Evolutionary conservation across 2,888 invertebrate species (phyloP).

Genomic region (Dermolepida albohirtum): DNA sequence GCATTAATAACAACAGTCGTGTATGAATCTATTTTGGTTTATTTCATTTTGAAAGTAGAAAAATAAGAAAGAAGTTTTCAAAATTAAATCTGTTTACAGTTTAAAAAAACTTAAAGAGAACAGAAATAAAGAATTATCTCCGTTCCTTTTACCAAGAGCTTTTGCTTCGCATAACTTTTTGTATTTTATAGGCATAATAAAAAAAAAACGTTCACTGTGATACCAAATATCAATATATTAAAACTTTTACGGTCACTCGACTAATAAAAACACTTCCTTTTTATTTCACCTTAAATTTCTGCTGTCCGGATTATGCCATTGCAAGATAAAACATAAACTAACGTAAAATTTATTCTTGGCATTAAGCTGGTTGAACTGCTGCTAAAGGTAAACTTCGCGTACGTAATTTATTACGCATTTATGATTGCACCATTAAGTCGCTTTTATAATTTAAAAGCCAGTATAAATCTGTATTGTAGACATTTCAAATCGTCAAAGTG

Average conservation of each 20-base stretch:
- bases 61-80: no score
- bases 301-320: background rate
- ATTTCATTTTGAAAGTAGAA: no score
- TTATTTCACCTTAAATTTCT: slow-evolving; percentile 24
- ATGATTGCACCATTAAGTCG: slow-evolving; percentile 30
- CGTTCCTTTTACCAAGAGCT: no score
- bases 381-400: slow-evolving; percentile 10
- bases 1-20: no score
- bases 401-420: slow-evolving; percentile 21
- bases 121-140: no score
- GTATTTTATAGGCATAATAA: no score
- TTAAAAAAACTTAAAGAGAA: no score
- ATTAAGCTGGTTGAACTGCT: slow-evolving; percentile 20
- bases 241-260: slow-evolving; percentile 15
- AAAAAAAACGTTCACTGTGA: no score
- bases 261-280: slow-evolving; percentile 16
- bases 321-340: slow-evolving; percentile 8
- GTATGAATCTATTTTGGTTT: no score
- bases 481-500: slow-evolving; percentile 16
- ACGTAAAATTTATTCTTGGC: slow-evolving; percentile 29
- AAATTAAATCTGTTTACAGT: no score
- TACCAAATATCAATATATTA: slow-evolving; percentile 14
- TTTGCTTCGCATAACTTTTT: no score
- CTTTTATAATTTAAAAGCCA: slow-evolving; percentile 13
- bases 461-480: slow-evolving; percentile 22